Evolutionary conservation across 2,888 invertebrate genomes (phyloP), one percentile per base, ranked within the genome.

Genomic region (Actias luna): DNA sequence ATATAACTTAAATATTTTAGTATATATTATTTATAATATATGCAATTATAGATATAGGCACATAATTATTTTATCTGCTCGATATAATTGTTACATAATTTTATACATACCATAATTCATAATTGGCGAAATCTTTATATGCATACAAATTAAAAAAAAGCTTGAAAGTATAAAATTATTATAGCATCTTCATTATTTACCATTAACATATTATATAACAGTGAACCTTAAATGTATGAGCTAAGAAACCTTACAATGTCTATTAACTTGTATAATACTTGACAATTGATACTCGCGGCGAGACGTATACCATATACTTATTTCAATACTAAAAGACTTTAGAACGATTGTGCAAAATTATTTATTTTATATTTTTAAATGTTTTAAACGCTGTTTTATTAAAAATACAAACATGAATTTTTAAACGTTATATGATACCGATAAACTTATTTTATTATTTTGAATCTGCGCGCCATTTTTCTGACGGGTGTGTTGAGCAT

Each of bases 401-500:
- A 50, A 50, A 50, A 25, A 50, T 22, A 14, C 25, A 25, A 25
- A 50, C 12, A 25, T 10, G 10, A 16, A 2, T n/a, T 2, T 22
- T 50, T 10, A 50, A 25, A 50, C 12, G 16, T 16, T 16, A 16
- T 16, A 16, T 39, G 25, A 25, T 10, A 50, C 12, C 12, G 46
- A 25, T 25, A 50, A 22, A 50, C 29, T 0, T 1, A 25, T 39
- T 25, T 29, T 12, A n/a, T 1, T 36, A 42, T 36, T 69, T 73
- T 60, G 62, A 74, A 74, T 72, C 66, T 70, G 78, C 65, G 74
- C 84, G 84, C 85, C 76, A 70, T 66, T 59, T 65, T 36, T 18
- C 16, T 27, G 33, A n/a, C 39, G 22, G 55, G 55, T 29, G n/a
- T 29, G 55, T 42, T 25, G 65, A 79, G 86, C 84, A 86, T 89